A percentile compares a stretch with the other conserved stretches of the same genome.
phyloP scores from a whole-genome alignment of 2,113 vertebrate species.

The Xenotilapia longispinis region DNA sequence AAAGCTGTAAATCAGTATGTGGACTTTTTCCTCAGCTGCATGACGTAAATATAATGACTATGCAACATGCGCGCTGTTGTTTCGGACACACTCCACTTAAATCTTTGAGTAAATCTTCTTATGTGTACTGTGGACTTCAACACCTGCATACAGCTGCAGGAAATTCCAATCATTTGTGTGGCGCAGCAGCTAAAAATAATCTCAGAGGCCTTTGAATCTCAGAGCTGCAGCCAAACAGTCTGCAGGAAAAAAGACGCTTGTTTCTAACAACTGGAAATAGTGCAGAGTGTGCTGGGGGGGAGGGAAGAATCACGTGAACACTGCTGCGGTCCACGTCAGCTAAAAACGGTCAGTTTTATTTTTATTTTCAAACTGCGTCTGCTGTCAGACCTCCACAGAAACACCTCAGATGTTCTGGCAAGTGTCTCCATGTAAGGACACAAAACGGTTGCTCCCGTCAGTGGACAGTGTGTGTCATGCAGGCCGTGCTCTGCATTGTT shows the following conservation, averaged over 20 bases:
- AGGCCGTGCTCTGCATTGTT: not conserved
- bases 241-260: not conserved
- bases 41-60: not conserved
- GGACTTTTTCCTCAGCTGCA: not conserved
- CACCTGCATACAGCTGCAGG: not conserved
- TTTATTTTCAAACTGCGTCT: not conserved
- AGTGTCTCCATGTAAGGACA: not conserved
- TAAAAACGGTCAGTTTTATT: not conserved
- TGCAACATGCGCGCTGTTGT: not conserved
- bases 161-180: not conserved
- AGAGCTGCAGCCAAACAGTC: not conserved
- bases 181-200: not conserved
- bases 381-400: not conserved
- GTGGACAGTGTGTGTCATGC: not conserved
- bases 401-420: not conserved
- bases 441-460: not conserved
- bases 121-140: not conserved
- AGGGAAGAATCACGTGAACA: not conserved
- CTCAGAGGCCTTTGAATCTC: not conserved
- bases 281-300: not conserved
- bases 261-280: not conserved
- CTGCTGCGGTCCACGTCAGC: not conserved
- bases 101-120: not conserved
- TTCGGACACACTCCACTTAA: rapidly evolving
- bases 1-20: not conserved